Base-by-base conservation (phyloP, 2,113 vertebrate species). In the Spea multiplicata region DNA sequence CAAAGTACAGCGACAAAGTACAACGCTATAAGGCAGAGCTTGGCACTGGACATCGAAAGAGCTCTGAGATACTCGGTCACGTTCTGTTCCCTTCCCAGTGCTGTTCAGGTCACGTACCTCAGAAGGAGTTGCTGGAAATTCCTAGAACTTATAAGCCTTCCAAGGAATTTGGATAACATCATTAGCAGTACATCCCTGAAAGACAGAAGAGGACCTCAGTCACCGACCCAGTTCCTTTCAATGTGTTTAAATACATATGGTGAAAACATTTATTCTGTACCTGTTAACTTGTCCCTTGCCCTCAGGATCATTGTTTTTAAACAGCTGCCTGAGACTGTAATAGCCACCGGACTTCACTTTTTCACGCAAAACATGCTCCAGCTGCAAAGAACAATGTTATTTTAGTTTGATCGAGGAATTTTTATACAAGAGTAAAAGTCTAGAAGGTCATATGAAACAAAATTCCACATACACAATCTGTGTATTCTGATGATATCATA, bases 151-250 rank as follows among this genome's bases (percentile, higher is more conserved):
- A 85, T 71, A 62, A 53, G 80, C 59, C 81, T 82, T 73, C 86
- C 83, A 53, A 88, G 69, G 73, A 84, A 88, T 50, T 82, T 84
- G 47, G 69, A 57, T 65, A 90, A 53, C 2, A 84, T 81, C 69
- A 77, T 69, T 16, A 87, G 81, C 52, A 88, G 47, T n/a, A 10
- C 10, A 62, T 77, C 74, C 66, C 83, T 87, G 66, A 3, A 53
- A 82, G 76, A 4, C 4, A 80, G 5, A 47, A 53, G 50, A 70
- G 46, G 67, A 9, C 14, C 45, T 46, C 8, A 66, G 3, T 59
- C 55, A 62, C 1, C 5, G 5, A 4, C 14, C 13, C 59, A n/a
- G 59, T 30, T 30, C 30, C 30, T 30, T 30, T 30, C 30, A 30
- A 30, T 30, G 30, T 30, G 30, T 30, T 30, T 30, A 30, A 30